Percentiles rank a stretch among this genome's conserved stretches.
Evolutionary conservation across 2,888 invertebrate species (phyloP).

Genomic region (Apodemia hepburni): DNA sequence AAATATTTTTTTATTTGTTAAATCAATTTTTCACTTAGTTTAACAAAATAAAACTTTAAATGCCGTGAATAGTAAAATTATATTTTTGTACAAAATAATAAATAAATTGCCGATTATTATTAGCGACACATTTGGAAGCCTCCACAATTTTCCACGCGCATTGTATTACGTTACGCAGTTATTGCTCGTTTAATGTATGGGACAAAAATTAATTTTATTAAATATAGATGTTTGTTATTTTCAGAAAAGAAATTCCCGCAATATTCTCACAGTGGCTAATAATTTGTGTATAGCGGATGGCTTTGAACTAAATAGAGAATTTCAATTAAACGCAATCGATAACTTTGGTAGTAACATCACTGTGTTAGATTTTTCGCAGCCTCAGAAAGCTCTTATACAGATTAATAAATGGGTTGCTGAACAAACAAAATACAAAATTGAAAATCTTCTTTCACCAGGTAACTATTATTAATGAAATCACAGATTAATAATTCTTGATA

Average conservation of each 20-base stretch:
- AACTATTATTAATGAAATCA: constrained; percentile 24
- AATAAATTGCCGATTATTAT: too few species aligned
- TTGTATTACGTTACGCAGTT: too few species aligned
- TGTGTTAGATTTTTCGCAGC: constrained; percentile 70
- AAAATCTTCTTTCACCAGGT: constrained; percentile 80
- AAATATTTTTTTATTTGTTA: too few species aligned
- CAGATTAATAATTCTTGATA: too few species aligned
- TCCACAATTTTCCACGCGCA: too few species aligned
- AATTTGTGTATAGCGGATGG: constrained; percentile 54
- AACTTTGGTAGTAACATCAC: constrained; percentile 80
- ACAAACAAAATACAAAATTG: constrained; percentile 84
- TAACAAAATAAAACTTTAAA: too few species aligned
- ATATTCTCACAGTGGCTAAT: constrained; percentile 56
- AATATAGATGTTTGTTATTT: constrained; percentile 30
- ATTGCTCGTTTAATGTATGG: too few species aligned
- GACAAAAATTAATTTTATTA: too few species aligned
- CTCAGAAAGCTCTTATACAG: constrained; percentile 61
- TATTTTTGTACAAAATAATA: too few species aligned
- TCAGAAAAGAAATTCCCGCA: constrained; percentile 54
- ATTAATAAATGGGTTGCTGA: constrained; percentile 88
- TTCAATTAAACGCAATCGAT: constrained; percentile 49
- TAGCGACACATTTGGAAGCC: too few species aligned
- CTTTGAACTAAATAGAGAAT: constrained; percentile 49
- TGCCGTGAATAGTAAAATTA: too few species aligned
- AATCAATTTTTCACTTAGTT: too few species aligned